Evolutionary conservation across 2,113 vertebrate species (phyloP).

Genomic region (Campylorhamphus procurvoides): DNA sequence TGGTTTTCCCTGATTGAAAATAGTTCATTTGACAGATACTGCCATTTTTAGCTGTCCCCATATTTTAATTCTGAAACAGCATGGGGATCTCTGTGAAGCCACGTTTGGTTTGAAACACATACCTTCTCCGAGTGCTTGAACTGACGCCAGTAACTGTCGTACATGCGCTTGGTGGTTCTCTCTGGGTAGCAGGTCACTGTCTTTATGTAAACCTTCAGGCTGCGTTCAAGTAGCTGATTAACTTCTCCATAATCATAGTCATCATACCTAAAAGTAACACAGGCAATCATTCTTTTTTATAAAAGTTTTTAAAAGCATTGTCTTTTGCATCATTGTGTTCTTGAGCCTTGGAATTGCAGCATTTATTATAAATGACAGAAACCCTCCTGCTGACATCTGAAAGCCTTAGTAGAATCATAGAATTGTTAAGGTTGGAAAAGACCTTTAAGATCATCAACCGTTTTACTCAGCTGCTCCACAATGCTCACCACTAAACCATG

Average conservation of each 20-base stretch:
- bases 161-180: slow-evolving; percentile 87
- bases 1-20: background rate
- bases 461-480: background rate
- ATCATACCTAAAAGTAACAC: slow-evolving; percentile 79
- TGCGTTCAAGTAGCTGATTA: slow-evolving; percentile 87
- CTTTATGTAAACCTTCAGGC: slow-evolving; percentile 89
- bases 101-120: background rate
- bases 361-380: background rate
- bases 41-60: background rate
- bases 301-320: background rate
- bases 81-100: background rate
- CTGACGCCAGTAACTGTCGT: slow-evolving; percentile 86
- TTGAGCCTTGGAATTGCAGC: background rate
- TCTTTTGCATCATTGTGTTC: background rate
- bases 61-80: background rate
- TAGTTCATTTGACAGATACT: background rate
- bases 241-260: slow-evolving; percentile 90
- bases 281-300: background rate
- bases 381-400: background rate
- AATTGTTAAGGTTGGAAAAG: background rate
- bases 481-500: background rate
- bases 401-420: background rate
- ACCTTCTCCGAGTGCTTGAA: slow-evolving; percentile 90
- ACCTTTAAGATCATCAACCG: background rate
- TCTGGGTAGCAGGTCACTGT: slow-evolving; percentile 90